Evolutionary conservation across 2,888 invertebrate genomes (phyloP), one percentile per base, ranked within the genome.

Genomic region (Anaspis maculata): DNA sequence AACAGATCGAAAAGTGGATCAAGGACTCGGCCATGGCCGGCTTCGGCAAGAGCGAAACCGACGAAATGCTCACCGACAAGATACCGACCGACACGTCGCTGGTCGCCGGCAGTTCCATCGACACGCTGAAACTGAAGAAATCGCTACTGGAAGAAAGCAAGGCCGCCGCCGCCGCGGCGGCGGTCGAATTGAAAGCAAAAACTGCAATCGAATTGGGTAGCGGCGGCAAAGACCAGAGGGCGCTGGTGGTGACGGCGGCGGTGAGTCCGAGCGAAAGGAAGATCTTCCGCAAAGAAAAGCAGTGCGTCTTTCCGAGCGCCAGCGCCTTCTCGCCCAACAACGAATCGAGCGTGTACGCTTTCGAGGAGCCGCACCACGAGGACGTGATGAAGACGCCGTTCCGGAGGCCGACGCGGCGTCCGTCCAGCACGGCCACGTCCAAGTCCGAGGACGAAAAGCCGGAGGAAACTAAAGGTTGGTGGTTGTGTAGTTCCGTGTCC

Each of bases 331-430:
- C 77, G 0, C 76, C 75, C 1, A 77, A 77, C 44, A 79, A 79
- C 51, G 79, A 80, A 54, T 76, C 77, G 38, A 79, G 79, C 37
- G 75, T 81, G 10, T 81, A 82, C 50, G 81, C 81, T 2, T 82
- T 82, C 54, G 79, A 79, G 44, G 77, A 77, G 41, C 79, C 79
- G 25, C 72, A 71, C 15, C 79, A 19, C 19, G 24, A 78, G 37
- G 67, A 71, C 11, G 54, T 64, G 1, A 61, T 71, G 13, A 72
- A 66, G 34, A 73, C 74, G 10, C 77, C 76, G 1, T 78, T 79
- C 52, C 59, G 76, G 19, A 57, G 74, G 25, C 70, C 70, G 25
- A 62, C 64, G 21, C 57, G 71, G 32, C 53, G 66, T 10, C 67
- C 68, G 3, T 67, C 69, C 0, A 64, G 67, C 44, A 66, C 67